phyloP scores from a whole-genome alignment of 2,797 vertebrate genomes.

The Semotilus atromaculatus region DNA sequence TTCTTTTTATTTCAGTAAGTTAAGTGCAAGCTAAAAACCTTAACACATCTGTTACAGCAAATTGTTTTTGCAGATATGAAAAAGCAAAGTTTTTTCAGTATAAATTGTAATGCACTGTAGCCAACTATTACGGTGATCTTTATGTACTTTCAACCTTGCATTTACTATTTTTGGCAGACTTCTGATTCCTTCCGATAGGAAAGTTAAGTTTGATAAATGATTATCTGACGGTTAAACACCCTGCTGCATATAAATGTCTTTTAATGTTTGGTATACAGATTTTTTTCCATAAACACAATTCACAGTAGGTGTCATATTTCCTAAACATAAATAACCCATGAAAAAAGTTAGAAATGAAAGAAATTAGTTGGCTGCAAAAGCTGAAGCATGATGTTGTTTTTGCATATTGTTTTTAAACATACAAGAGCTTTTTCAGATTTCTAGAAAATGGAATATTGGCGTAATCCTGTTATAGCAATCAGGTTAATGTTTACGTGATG shows the following conservation, averaged over 20 bases:
- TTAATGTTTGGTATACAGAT: background rate
- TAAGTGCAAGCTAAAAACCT: background rate
- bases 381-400: background rate
- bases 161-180: background rate
- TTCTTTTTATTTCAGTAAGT: background rate
- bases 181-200: conserved; percentile 38
- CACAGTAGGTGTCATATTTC: background rate
- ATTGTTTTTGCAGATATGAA: background rate
- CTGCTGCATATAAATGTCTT: background rate
- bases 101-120: background rate
- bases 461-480: background rate
- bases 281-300: background rate
- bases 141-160: conserved; percentile 30
- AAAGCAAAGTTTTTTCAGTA: background rate
- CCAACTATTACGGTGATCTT: background rate
- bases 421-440: background rate
- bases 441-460: background rate
- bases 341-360: background rate
- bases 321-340: background rate
- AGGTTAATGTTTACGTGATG: background rate
- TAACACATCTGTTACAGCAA: background rate
- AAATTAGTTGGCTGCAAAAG: background rate
- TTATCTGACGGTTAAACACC: conserved; percentile 22
- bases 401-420: background rate
- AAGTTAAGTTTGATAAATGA: conserved; percentile 41